Base-by-base conservation (phyloP, 2,797 vertebrate species). In the Hipposideros larvatus region DNA sequence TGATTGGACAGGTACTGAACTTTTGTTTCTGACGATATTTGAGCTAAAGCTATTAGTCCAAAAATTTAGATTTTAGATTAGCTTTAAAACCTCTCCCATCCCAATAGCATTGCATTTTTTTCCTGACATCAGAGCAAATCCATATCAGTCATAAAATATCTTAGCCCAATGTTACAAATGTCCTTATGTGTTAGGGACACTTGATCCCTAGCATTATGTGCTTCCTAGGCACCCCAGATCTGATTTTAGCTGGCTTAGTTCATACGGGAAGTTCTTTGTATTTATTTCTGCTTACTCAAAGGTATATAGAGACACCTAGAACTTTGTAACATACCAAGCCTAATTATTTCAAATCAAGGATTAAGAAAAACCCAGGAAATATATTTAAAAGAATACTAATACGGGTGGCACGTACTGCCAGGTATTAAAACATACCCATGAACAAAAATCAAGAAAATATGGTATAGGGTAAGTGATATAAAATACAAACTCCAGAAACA, bases 41-140 rank as follows among this genome's bases (percentile, higher is more conserved):
- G 86, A 21, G 8, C 59, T 84, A 28, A 91, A 73, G n/a, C 73
- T 61, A 75, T 77, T 88, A 91, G 34, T 59, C 48, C 34, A 48
- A 78, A 93, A 80, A n/a, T 85, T 75, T 63, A 75, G 7, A 65
- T 85, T 85, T 75, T 63, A 75, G 7, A 65, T 85, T 51, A 43
- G 14, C 41, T 90, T 80, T 48, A 84, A 94, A 85, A 91, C 3
- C 7, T 85, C 87, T 78, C 46, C 46, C 55, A 59, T n/a, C 11
- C 43, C 41, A 74, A 57, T 68, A 86, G 55, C 43, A 61, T 3
- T 83, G 21, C 22, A 79, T 46, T 84, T 94, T 90, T 65, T 55
- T 90, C 65, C 57, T 85, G 51, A 75, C 95, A 68, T 92, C 66
- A 28, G 46, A 82, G 79, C 14, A 48, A 90, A 92, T 86, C n/a